Evolutionary conservation across 1,140 invertebrate genomes (phyloP), one percentile per base, ranked within the genome.

Genomic region (Papilio polytes): DNA sequence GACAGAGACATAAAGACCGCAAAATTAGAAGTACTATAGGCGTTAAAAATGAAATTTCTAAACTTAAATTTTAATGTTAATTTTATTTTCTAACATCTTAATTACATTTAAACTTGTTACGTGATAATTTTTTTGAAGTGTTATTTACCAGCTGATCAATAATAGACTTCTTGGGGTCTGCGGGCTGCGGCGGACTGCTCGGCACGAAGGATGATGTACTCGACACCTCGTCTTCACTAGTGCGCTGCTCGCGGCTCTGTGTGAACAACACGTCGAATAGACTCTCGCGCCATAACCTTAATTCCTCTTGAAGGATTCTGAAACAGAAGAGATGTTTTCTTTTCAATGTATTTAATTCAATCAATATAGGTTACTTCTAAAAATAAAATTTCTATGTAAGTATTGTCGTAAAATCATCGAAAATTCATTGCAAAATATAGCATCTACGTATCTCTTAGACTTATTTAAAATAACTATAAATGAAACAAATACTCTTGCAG

Each of bases 61-160:
- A 36, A 36, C 31, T 36, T 36, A 36, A 36, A 31, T 3, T 36
- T 36, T 3, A 36, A 36, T n/a, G n/a, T n/a, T n/a, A 31, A 3
- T 1, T 36, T 36, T 36, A 36, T 2, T 36, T 2, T 36, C 31
- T 36, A 36, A 36, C 31, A 3, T 36, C 2, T 36, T 36, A 36
- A 36, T 36, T 36, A 36, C 31, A 36, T 2, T 36, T 36, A 36
- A 3, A 36, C n/a, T n/a, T 20, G 53, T 56, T n/a, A 10, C 53
- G 18, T 56, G 4, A 56, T 9, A 20, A 56, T 56, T 20, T 6
- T 56, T n/a, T n/a, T 18, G 8, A 10, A 9, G 18, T 56, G 53
- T 20, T 56, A 20, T 80, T 85, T 82, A 92, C 91, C 84, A 93
- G 74, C 66, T 89, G 89, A 77, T 93, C 89, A 18, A 92, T 84